Conservation (phyloP, 30 jellyfish, hydroid and myxozoan genomes). For the Hydra vulgaris region DNA sequence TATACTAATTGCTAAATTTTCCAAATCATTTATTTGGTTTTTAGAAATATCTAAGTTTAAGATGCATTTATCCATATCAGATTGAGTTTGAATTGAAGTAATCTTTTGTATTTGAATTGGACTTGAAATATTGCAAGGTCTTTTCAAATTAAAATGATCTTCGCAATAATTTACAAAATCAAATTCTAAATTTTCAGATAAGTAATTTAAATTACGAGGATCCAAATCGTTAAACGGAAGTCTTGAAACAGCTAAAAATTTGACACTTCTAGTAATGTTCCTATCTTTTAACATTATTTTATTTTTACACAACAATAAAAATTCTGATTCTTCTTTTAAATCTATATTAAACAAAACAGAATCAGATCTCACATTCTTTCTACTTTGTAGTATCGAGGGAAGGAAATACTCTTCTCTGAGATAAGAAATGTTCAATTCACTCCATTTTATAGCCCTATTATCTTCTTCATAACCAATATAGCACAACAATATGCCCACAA, state of each 20-base stretch:
- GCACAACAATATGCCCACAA: conserved; percentile 54
- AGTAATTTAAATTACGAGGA: neutral
- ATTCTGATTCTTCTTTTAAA: neutral
- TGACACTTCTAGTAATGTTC: neutral
- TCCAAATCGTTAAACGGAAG: neutral
- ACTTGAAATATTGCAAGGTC: too few species aligned
- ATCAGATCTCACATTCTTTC: neutral
- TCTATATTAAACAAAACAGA: neutral
- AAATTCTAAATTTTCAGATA: neutral
- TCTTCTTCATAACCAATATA: conserved; percentile 64
- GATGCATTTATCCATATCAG: conserved; percentile 7
- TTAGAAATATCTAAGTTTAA: conserved; percentile 62
- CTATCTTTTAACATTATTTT: neutral
- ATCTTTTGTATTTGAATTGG: neutral
- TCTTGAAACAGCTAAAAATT: neutral
- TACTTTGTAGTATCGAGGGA: neutral
- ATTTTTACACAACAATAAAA: neutral
- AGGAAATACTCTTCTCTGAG: neutral
- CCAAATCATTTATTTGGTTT: conserved; percentile 38
- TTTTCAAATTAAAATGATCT: too few species aligned
- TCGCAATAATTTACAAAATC: too few species aligned
- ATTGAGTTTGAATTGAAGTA: neutral
- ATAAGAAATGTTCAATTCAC: conserved; percentile 37
- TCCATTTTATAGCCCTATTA: conserved; percentile 70
- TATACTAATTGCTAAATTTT: conserved; percentile 12